Evolutionary conservation across 2,797 vertebrate genomes (phyloP), one percentile per base, ranked within the genome.

Genomic region (Mormyrus hasselquistii): DNA sequence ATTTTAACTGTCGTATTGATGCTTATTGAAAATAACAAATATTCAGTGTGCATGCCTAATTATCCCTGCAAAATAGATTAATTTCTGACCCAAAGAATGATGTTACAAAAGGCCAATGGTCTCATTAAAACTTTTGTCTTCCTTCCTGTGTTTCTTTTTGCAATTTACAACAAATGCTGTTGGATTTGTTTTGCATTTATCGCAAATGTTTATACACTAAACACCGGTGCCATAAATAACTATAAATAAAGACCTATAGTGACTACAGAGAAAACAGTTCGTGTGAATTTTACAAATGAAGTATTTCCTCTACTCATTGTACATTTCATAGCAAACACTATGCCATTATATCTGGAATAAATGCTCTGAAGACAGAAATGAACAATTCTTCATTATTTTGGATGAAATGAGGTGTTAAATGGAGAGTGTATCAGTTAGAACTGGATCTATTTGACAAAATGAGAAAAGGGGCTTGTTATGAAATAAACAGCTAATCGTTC

Each of bases 21-120:
- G 76, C 19, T 47, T 41, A 84, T 84, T 41, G 79, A 59, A 85
- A 86, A 89, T 86, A 65, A 29, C 79, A 86, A 79, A 84, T 82
- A 79, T 87, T 49, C 82, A 86, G 16, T 41, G 50, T 44, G 53
- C 49, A 9, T 86, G n/a, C n/a, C 65, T 82, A 89, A 89, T 87
- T 87, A 89, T 79, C 53, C 69, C 44, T 87, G 85, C 49, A 76
- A 87, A 89, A 89, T 82, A 53, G 65, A 34, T 55, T 89, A 89
- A 69, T 53, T 79, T 87, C 73, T 87, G 50, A 57, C 29, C 86
- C 65, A 87, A n/a, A 79, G 65, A 44, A 62, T 44, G 19, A 69
- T 87, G 65, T 10, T 49, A 47, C 82, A 49, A 29, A 79, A 87
- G 79, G 53, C 85, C 50, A 87, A 57, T 87, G 53, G 53, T 49